Evolutionary conservation across 2,888 invertebrate species (phyloP).

Genomic region (Pinctada fucata): DNA sequence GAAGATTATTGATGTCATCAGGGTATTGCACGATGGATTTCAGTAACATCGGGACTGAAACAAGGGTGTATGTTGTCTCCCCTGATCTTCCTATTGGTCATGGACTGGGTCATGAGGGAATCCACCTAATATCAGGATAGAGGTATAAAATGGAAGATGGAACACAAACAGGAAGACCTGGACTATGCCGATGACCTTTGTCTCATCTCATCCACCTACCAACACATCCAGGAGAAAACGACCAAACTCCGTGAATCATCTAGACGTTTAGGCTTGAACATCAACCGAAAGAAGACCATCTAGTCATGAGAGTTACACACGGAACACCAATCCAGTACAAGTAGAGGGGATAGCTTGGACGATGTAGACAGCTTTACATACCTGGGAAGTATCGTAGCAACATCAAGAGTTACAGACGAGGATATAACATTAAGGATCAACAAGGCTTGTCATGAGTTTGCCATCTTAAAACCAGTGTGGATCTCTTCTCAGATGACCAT

Average conservation of each 20-base stretch:
- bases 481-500: too few species aligned
- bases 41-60: constrained; percentile 28
- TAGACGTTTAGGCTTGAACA: neutral
- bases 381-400: too few species aligned
- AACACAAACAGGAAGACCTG: constrained; percentile 11
- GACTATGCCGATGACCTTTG: constrained; percentile 29
- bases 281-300: neutral
- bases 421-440: too few species aligned
- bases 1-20: constrained; percentile 25
- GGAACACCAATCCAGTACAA: too few species aligned
- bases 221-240: neutral
- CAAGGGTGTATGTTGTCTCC: constrained; percentile 27
- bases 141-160: constrained; percentile 3
- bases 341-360: too few species aligned
- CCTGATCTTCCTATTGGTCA: neutral
- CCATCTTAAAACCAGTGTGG: too few species aligned
- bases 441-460: too few species aligned
- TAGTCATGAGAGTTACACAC: neutral
- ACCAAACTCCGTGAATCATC: neutral
- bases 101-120: too few species aligned
- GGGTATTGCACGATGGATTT: constrained; percentile 14
- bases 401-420: too few species aligned
- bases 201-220: neutral
- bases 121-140: neutral
- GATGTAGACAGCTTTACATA: too few species aligned